Conservation (phyloP, 1,140 invertebrate species). For the Caenorhabditis brenneri region DNA sequence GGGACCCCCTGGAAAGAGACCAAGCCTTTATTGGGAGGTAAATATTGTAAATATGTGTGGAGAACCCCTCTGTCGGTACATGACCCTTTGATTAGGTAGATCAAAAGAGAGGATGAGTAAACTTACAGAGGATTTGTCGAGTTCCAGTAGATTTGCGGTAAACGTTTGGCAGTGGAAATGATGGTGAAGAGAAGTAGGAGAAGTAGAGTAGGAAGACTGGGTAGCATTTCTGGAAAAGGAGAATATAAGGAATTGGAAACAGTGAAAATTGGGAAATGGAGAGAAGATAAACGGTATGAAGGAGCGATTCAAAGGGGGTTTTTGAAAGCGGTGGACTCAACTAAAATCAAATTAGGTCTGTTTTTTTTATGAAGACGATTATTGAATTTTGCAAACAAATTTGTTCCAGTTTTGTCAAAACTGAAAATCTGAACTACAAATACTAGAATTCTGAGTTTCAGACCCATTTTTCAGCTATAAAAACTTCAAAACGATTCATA, state of each 20-base stretch:
- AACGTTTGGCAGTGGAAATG: not conserved
- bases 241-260: not conserved
- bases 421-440: too few species aligned
- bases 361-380: too few species aligned
- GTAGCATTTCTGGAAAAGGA: not conserved
- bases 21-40: not conserved
- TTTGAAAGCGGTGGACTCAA: too few species aligned
- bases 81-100: not conserved
- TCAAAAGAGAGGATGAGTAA: not conserved
- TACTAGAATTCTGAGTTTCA: too few species aligned
- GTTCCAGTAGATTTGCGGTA: constrained; percentile 42
- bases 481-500: too few species aligned
- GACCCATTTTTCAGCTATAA: too few species aligned
- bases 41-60: constrained; percentile 32
- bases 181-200: not conserved
- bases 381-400: too few species aligned
- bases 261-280: not conserved
- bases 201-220: not conserved
- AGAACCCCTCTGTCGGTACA: not conserved
- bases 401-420: too few species aligned
- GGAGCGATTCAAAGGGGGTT: too few species aligned
- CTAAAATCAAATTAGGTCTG: too few species aligned
- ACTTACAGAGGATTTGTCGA: constrained; percentile 29
- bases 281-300: not conserved
- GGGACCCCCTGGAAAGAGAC: too few species aligned